Evolutionary conservation across 2,888 invertebrate genomes (phyloP), one percentile per base, ranked within the genome.

Genomic region (Nephrotoma flavescens): DNA sequence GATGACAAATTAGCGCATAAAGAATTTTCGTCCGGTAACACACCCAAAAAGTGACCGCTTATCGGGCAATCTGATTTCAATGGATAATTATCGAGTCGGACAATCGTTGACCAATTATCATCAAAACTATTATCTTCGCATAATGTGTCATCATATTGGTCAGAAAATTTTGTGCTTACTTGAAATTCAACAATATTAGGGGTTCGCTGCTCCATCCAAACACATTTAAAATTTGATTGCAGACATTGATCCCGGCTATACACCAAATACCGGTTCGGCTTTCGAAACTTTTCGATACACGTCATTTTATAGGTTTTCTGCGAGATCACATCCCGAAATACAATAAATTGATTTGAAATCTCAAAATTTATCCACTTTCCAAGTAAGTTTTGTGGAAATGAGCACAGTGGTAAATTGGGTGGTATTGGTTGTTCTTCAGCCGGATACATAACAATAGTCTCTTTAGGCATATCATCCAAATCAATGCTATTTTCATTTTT

Each of bases 1-100:
- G 94, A 94, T 89, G 94, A 94, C 47, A 95, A 90, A 90, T 94
- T 94, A 12, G 94, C 94, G 89, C 95, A 95, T 87, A 94, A 91
- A 42, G 93, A 92, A 2, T 92, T 91, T 45, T 92, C 90, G 89
- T 94, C 94, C 31, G 94, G 94, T 88, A 95, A 93, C 86, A 92
- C 90, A n/a, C 95, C 95, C 12, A 92, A 93, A 89, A 94, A 95
- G 89, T 94, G 93, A 0, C 95, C 95, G 41, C 93, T 93, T 87
- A 95, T 94, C 11, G 94, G 95, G 90, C 95, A 95, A n/a, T 93
- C 92, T 4, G 93, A 92, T 88, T 92, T 87, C 11, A 86, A 44
- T 41, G 87, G 85, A 7, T 88, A 85, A 86, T 87, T 89, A 89
- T 87, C 89, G 87, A 86, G 87, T 6, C 94, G 92, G 88, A 93